Evolutionary conservation across 2,888 invertebrate genomes (phyloP).

Genomic region (Eupeodes latifasciatus): DNA sequence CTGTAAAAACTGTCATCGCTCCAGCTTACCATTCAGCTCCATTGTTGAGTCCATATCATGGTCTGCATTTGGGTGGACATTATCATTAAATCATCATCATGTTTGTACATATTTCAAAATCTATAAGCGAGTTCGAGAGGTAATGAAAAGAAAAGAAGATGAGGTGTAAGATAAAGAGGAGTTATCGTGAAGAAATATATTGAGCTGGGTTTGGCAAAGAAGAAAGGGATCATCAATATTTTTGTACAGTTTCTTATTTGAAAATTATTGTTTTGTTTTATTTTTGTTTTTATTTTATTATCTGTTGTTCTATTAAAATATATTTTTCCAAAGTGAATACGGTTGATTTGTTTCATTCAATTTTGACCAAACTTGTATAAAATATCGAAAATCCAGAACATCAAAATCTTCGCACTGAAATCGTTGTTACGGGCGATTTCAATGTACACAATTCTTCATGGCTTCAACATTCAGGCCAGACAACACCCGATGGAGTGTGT

Average conservation of each 20-base stretch:
- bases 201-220: constrained; percentile 37
- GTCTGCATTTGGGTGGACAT: constrained; percentile 68
- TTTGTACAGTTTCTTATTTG: constrained; percentile 68
- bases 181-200: neutral
- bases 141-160: neutral
- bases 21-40: constrained; percentile 82
- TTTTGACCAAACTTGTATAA: no score
- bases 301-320: constrained; percentile 67
- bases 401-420: no score
- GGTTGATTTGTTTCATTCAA: neutral
- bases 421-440: no score
- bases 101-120: neutral
- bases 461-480: no score
- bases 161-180: neutral
- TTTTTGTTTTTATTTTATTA: constrained; percentile 38
- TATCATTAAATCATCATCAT: constrained; percentile 52
- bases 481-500: no score
- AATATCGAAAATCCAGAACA: no score
- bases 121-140: neutral
- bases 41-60: constrained; percentile 65
- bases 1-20: constrained; percentile 80
- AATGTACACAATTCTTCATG: no score
- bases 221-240: constrained; percentile 28
- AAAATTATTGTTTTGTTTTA: constrained; percentile 23
- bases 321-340: constrained; percentile 50